phyloP scores from a whole-genome alignment of 2,888 invertebrate species.

The Gortyna flavago region DNA sequence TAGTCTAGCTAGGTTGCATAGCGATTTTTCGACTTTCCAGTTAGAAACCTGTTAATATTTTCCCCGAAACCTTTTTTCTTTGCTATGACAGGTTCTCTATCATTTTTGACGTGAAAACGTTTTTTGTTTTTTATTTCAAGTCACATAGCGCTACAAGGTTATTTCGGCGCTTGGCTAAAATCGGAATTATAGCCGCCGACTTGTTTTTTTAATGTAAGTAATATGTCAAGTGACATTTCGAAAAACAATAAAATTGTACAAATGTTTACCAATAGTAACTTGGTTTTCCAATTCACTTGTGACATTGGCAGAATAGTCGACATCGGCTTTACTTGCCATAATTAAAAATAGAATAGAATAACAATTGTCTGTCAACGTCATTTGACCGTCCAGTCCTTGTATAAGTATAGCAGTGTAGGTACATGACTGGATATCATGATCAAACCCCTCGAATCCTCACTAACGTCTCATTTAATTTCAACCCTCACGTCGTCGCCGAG shows the following conservation, averaged over 20 bases:
- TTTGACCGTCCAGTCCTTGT: background rate
- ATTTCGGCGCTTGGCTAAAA: background rate
- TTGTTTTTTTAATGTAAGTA: background rate
- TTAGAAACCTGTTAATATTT: background rate
- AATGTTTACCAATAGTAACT: background rate
- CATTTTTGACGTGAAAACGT: background rate
- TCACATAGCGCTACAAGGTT: background rate
- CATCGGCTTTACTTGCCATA: too few species aligned
- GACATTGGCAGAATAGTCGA: too few species aligned
- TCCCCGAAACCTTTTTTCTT: background rate
- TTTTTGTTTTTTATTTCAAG: background rate
- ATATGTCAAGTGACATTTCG: background rate
- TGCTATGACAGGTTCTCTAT: background rate
- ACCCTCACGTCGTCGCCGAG: conserved; percentile 42
- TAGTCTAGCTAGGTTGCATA: background rate
- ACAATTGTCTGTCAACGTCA: background rate
- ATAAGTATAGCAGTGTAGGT: background rate
- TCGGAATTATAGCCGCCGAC: background rate
- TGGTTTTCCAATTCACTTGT: too few species aligned
- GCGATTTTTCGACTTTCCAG: background rate
- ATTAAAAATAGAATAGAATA: too few species aligned
- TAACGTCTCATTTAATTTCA: conserved; percentile 9
- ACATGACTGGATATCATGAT: background rate
- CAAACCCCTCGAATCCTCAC: background rate
- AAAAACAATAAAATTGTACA: background rate